Evolutionary conservation across 2,888 invertebrate genomes (phyloP), one percentile per base, ranked within the genome.

Genomic region (Clitarchus hookeri): DNA sequence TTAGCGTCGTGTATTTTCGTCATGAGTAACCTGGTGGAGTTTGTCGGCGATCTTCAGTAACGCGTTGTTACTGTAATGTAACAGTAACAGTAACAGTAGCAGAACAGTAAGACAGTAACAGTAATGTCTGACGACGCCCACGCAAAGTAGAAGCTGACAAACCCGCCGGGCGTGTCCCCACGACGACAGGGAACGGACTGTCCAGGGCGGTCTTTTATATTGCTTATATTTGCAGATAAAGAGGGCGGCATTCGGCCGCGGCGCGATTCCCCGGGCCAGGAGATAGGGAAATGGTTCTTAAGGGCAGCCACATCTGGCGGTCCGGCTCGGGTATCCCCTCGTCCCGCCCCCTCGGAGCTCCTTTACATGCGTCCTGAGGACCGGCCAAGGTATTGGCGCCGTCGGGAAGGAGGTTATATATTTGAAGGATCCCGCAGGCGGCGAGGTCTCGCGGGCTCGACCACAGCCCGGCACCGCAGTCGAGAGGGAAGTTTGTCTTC

Each of bases 151-250:
- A 6, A 16, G 16, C 48, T 2, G 48, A 48, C 48, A 48, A 48
- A 1, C 48, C 6, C 12, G 16, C 48, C 12, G 6, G 65, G 8
- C n/a, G 23, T 65, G 65, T 16, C 16, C 65, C 65, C 19, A 65
- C 16, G 23, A 65, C n/a, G 19, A n/a, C 23, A 65, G 6, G 65
- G 65, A 65, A 65, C 65, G 0, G 65, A 65, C 65, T 65, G 11
- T 23, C 65, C 65, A 9, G 16, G 11, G 65, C 23, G 65, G 19
- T 65, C 65, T 82, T 82, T 82, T 82, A 82, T 82, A 82, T 82
- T 82, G 82, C 82, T 82, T 82, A 82, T 82, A 82, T 82, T 82
- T 82, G 82, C 82, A 26, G 82, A 82, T 82, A 82, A 82, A 27
- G 82, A 82, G 82, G 36, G 82, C 8, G 44, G 82, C 23, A 16